These are phyloP conservation scores for Cryptops parisi DNA, from an alignment of 2,888 invertebrate genomes.

Conservation along the genomic window DNA sequence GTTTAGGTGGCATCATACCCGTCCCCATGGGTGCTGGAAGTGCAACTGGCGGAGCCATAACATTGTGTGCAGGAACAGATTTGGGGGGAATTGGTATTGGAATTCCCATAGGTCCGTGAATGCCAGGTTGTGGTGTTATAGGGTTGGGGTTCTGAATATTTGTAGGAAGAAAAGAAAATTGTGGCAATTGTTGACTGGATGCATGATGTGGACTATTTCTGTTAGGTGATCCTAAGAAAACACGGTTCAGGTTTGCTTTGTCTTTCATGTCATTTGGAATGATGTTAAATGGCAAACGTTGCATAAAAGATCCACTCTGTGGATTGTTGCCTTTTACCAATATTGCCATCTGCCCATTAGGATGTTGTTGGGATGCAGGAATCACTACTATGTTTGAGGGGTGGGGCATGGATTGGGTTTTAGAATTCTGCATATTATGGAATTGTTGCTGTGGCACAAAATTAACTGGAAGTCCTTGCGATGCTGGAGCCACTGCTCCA, in stretches of 20 bases:
- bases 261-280: too few species aligned
- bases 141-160: neutral
- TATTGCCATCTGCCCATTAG: neutral
- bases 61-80: slow-evolving; percentile 8
- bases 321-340: neutral
- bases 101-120: slow-evolving; percentile 10
- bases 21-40: neutral
- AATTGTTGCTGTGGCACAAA: neutral
- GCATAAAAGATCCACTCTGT: neutral
- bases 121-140: neutral
- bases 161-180: neutral
- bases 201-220: neutral
- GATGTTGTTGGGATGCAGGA: neutral
- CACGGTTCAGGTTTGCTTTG: too few species aligned
- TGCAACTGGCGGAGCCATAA: slow-evolving; percentile 3
- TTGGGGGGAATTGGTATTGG: slow-evolving; percentile 10
- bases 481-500: neutral
- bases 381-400: neutral
- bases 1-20: neutral
- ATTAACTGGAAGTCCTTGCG: neutral
- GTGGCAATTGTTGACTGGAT: neutral
- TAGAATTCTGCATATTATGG: neutral
- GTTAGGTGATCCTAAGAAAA: too few species aligned
- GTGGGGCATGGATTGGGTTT: neutral
- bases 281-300: neutral